These are phyloP conservation scores for Epinephelus lanceolatus DNA, from an alignment of 2,113 vertebrate genomes.

Conservation along the genomic window DNA sequence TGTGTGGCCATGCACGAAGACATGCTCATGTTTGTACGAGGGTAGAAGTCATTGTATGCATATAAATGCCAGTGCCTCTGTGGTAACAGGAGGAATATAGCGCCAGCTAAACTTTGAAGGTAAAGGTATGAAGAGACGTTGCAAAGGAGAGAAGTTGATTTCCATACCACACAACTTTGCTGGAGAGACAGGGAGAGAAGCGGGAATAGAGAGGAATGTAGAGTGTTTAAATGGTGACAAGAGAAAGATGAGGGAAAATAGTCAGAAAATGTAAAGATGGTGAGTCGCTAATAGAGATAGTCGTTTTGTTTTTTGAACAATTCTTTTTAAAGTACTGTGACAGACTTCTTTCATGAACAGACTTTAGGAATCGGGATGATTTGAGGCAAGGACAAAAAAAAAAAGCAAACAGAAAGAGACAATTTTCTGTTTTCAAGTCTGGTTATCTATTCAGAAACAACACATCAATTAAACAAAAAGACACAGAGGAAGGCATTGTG, in stretches of 20 bases:
- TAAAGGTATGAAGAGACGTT: slow-evolving; percentile 20
- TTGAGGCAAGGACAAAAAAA: slow-evolving; percentile 28
- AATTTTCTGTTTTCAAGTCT: slow-evolving; percentile 43
- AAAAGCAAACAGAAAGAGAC: slow-evolving; percentile 1
- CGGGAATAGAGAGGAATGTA: neutral
- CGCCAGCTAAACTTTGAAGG: slow-evolving; percentile 33
- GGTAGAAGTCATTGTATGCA: slow-evolving; percentile 24
- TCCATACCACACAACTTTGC: slow-evolving; percentile 12
- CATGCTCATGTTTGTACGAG: neutral
- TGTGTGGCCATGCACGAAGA: neutral
- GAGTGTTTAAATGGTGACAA: neutral
- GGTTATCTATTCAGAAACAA: slow-evolving; percentile 41
- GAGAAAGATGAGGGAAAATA: neutral
- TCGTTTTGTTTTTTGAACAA: slow-evolving; percentile 28
- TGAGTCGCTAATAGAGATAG: slow-evolving; percentile 7
- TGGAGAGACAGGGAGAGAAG: neutral
- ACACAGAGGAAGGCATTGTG: slow-evolving; percentile 36
- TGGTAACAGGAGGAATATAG: slow-evolving; percentile 18
- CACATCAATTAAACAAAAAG: slow-evolving; percentile 51
- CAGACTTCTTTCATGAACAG: slow-evolving; percentile 11
- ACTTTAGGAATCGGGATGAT: neutral
- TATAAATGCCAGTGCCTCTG: slow-evolving; percentile 7
- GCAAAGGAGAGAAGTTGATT: slow-evolving; percentile 26
- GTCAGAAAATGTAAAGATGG: neutral
- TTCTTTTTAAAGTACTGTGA: slow-evolving; percentile 22